Evolutionary conservation across 2,797 vertebrate species (phyloP).

Genomic region (Acipenser transmontanus): DNA sequence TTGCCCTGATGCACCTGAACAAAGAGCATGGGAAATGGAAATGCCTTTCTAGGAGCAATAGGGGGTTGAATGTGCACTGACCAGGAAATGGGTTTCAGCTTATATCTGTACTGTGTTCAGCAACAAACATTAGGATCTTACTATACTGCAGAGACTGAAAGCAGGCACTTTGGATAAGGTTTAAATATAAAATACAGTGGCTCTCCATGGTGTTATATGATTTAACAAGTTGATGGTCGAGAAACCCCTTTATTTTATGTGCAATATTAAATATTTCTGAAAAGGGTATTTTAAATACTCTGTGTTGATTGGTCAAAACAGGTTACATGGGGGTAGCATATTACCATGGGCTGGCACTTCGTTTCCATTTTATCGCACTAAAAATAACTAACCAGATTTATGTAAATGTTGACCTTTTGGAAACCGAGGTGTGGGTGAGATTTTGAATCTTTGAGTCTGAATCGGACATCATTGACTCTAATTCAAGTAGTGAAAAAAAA

Average conservation of each 20-base stretch:
- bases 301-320: no score
- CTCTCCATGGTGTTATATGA: neutral
- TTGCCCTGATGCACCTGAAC: conserved; percentile 4
- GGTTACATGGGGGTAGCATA: no score
- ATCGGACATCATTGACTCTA: no score
- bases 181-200: neutral
- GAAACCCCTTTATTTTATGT: neutral
- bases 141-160: neutral
- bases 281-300: no score
- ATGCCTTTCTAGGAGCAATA: neutral
- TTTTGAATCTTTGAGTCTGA: no score
- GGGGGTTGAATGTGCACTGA: conserved; percentile 13
- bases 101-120: conserved; percentile 10
- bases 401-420: no score
- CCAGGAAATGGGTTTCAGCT: conserved; percentile 12
- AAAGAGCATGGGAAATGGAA: neutral
- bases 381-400: no score
- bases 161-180: neutral
- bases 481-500: no score
- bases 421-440: no score
- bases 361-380: no score
- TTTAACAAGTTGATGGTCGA: neutral
- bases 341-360: no score
- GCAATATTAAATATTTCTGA: neutral
- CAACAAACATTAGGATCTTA: conserved; percentile 1